phyloP scores from a whole-genome alignment of 2,113 vertebrate genomes.

The Carollia perspicillata region DNA sequence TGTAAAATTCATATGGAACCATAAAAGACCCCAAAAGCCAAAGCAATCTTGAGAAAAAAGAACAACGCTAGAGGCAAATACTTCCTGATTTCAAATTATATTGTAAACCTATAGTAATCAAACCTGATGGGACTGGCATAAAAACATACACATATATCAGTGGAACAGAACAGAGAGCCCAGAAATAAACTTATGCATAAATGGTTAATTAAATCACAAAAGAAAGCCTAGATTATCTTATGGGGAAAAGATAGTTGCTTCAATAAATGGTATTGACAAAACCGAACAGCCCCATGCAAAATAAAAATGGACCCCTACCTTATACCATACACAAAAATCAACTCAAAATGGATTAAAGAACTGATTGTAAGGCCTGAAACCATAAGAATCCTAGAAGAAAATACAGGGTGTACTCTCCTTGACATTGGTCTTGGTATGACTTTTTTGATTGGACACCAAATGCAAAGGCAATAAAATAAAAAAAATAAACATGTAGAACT shows the following conservation, averaged over 20 bases:
- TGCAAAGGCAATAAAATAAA: neutral
- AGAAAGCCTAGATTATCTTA: neutral
- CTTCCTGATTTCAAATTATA: neutral
- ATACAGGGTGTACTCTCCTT: neutral
- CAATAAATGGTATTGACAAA: neutral
- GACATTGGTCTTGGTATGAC: neutral
- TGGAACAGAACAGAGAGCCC: neutral
- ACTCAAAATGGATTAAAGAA: neutral
- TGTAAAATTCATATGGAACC: neutral
- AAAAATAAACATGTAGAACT: neutral
- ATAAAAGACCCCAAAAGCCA: neutral
- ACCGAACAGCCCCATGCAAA: neutral
- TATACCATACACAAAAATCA: neutral
- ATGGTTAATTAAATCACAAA: neutral
- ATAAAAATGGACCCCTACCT: neutral
- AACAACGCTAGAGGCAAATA: neutral
- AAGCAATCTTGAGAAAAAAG: neutral
- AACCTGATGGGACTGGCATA: neutral
- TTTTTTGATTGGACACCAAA: neutral
- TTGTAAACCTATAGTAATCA: neutral
- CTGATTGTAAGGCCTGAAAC: neutral
- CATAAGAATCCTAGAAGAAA: neutral
- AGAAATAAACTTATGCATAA: neutral
- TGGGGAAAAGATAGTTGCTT: neutral
- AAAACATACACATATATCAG: neutral